Evolutionary conservation across 1,140 invertebrate genomes (phyloP), one percentile per base, ranked within the genome.

Genomic region (Lerema accius): DNA sequence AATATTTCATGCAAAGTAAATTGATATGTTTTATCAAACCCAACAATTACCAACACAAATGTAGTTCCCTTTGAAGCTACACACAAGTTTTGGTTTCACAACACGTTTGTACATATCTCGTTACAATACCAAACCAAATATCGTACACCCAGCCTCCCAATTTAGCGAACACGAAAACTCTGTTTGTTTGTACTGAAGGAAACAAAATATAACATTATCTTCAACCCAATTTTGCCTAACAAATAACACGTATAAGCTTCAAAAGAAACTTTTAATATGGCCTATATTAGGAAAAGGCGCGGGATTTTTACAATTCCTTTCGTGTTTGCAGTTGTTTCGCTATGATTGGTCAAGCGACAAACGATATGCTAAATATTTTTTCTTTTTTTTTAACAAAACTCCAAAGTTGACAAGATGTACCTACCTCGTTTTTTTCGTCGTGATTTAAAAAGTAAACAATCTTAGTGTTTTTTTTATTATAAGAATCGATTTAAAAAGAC

Each of bases 121-220:
- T 46, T 46, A 43, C 53, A 45, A 53, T 7, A 14, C 14, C 23
- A 56, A 45, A 56, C 10, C 40, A 37, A 46, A 58, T 37, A 37
- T 37, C n/a, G 35, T 23, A 17, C 55, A 37, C 15, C 53, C 42
- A 48, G 43, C 55, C 43, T 37, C 28, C 43, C 55, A 59, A 59
- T 59, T 59, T 48, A 42, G 28, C 9, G 16, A 39, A 59, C 42
- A 39, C 15, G 46, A 59, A 37, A 59, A n/a, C 15, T 39, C 26
- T 11, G 35, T 37, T 37, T 37, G 35, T 59, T 46, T 59, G 56
- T 59, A 28, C 39, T 46, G 43, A 46, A 59, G 48, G 56, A 48
- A 59, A 59, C 56, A 59, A 48, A 58, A 59, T 59, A 59, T 59
- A 46, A 59, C 43, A 59, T 59, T 59, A 59, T 59, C 56, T 46